Evolutionary conservation across 1,140 invertebrate species (phyloP).

Genomic region (Cotesia glomerata): DNA sequence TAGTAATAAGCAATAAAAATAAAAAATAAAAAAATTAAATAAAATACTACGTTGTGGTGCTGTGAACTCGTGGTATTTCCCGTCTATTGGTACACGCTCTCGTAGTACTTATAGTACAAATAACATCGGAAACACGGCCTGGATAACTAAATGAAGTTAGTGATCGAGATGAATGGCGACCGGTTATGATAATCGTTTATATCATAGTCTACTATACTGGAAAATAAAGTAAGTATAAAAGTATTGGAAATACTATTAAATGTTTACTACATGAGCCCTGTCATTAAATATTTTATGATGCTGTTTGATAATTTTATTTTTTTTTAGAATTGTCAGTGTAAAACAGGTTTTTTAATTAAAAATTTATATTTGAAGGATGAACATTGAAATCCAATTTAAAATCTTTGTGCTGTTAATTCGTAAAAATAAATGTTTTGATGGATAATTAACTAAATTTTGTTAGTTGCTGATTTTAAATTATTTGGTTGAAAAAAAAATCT

Average conservation of each 20-base stretch:
- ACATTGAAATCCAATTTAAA: not conserved
- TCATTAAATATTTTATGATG: not conserved
- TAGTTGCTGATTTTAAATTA: too few relatives aligned
- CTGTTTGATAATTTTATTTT: not conserved
- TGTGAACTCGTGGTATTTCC: conserved; percentile 30
- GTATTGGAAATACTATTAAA: not conserved
- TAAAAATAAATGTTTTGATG: not conserved
- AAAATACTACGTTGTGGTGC: conserved; percentile 22
- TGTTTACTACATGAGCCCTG: not conserved
- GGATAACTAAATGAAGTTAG: conserved; percentile 15
- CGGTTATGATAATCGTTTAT: conserved; percentile 28
- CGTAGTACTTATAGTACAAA: not conserved
- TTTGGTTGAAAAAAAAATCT: too few relatives aligned
- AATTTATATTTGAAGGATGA: not conserved
- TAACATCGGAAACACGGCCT: conserved; percentile 12
- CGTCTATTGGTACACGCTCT: conserved; percentile 1
- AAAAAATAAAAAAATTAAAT: not conserved
- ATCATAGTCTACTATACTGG: not conserved
- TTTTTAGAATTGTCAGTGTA: not conserved
- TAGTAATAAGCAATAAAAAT: not conserved
- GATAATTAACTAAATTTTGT: too few relatives aligned
- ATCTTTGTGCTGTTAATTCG: not conserved
- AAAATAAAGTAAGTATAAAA: not conserved
- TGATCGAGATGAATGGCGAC: conserved; percentile 26
- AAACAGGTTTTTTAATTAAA: not conserved